These are phyloP conservation scores for Prorops nasuta DNA, from an alignment of 1,140 invertebrate genomes.

Conservation along the genomic window DNA sequence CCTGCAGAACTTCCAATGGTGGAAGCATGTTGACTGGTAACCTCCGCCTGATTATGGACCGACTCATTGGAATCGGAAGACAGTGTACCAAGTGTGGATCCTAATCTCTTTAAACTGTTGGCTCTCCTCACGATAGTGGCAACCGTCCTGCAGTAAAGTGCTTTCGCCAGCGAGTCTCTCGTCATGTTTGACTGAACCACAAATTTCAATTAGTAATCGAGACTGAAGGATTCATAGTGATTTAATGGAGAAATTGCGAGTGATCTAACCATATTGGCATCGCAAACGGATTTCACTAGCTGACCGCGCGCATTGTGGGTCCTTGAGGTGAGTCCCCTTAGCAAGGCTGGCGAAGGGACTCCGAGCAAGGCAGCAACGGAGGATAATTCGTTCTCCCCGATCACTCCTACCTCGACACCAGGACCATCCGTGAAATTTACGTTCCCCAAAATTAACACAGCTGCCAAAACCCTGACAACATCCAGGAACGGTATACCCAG, in stretches of 20 bases:
- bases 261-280: slow-evolving; percentile 70
- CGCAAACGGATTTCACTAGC: slow-evolving; percentile 78
- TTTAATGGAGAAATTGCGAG: slow-evolving; percentile 1
- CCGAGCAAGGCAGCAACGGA: slow-evolving; percentile 82
- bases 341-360: slow-evolving; percentile 72
- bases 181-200: slow-evolving; percentile 74
- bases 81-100: slow-evolving; percentile 83
- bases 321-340: slow-evolving; percentile 78
- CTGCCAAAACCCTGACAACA: slow-evolving; percentile 86
- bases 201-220: slow-evolving; percentile 12
- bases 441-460: slow-evolving; percentile 87
- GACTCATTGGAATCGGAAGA: slow-evolving; percentile 90
- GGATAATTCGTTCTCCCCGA: slow-evolving; percentile 76
- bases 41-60: slow-evolving; percentile 83
- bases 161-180: slow-evolving; percentile 86
- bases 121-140: slow-evolving; percentile 89
- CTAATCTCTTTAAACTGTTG: slow-evolving; percentile 85
- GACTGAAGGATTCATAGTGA: not conserved
- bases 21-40: slow-evolving; percentile 83
- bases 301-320: slow-evolving; percentile 84
- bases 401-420: slow-evolving; percentile 71
- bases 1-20: slow-evolving; percentile 71
- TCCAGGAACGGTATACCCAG: slow-evolving; percentile 92
- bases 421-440: slow-evolving; percentile 80
- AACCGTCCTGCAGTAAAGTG: slow-evolving; percentile 91